A percentile compares a stretch with the other conserved stretches of the same genome.
Conservation (phyloP, 2,113 vertebrate genomes). For the Cichladusa arquata region DNA sequence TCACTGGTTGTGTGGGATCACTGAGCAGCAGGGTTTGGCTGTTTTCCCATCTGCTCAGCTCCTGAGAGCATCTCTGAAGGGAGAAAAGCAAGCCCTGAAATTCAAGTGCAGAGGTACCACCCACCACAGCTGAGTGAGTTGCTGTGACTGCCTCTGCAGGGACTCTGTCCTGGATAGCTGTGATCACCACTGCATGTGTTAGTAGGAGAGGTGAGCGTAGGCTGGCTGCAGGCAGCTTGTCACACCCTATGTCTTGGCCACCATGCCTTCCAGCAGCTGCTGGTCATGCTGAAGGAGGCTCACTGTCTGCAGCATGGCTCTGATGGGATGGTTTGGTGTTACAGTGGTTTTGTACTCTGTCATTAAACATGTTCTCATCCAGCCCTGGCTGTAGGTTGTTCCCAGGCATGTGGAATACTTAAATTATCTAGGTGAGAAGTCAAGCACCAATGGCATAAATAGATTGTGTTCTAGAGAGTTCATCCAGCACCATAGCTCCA, state of each 20-base stretch:
- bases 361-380: conserved; percentile 3
- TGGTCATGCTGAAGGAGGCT: neutral
- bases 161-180: neutral
- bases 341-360: neutral
- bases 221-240: neutral
- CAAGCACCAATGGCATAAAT: neutral
- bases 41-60: neutral
- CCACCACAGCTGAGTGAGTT: neutral
- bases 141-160: neutral
- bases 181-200: neutral
- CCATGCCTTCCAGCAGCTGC: neutral
- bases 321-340: neutral
- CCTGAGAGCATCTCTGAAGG: neutral
- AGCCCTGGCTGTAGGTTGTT: conserved; percentile 17
- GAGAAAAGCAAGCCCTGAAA: neutral
- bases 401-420: neutral
- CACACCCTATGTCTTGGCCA: neutral
- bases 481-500: neutral
- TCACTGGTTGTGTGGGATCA: neutral
- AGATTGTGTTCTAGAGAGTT: neutral
- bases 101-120: neutral
- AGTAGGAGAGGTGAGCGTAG: neutral
- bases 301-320: neutral
- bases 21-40: neutral
- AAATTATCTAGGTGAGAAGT: neutral